These are phyloP conservation scores for Epizoanthus ramosus DNA, from an alignment of 92 coral and sea anemone genomes.

Conservation along the genomic window DNA sequence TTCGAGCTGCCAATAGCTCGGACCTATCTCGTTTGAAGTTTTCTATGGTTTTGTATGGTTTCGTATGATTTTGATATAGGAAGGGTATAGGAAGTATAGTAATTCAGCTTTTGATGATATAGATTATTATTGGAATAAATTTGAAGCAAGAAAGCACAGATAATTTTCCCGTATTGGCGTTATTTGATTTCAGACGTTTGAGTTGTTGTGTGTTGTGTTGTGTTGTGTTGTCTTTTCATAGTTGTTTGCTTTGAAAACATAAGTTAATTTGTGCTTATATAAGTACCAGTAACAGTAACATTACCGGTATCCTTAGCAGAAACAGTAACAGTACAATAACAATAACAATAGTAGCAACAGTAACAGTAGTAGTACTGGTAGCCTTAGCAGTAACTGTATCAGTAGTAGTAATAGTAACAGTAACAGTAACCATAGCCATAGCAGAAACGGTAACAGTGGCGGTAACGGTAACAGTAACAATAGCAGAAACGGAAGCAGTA, in stretches of 20 bases:
- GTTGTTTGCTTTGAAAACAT: too few relatives aligned
- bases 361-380: background rate
- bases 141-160: background rate
- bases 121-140: background rate
- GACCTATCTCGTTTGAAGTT: background rate
- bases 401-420: background rate
- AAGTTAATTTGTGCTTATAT: too few relatives aligned
- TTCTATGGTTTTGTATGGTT: constrained; percentile 1
- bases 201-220: background rate
- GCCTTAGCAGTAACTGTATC: background rate
- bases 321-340: too few relatives aligned
- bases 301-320: too few relatives aligned
- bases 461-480: background rate
- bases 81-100: background rate
- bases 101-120: background rate
- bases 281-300: too few relatives aligned
- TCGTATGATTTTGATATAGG: background rate
- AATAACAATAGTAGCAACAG: background rate
- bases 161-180: background rate
- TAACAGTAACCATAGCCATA: background rate
- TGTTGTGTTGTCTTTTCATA: too few relatives aligned
- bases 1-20: background rate
- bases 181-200: background rate
- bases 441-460: background rate
- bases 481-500: background rate